phyloP scores from a whole-genome alignment of 2,888 invertebrate genomes.

The Cynaeus angustus region DNA sequence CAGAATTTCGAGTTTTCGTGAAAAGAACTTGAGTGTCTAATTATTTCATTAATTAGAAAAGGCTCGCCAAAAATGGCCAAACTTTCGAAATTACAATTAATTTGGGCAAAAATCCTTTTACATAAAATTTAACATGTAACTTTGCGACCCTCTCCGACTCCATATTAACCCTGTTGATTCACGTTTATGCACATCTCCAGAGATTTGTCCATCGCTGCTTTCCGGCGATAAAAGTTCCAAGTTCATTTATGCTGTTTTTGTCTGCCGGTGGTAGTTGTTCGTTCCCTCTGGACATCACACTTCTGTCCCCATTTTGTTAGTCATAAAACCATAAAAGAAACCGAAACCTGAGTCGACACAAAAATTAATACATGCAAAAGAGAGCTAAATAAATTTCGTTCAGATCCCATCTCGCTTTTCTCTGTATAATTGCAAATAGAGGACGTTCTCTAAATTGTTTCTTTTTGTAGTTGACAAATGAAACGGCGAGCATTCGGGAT shows the following conservation, averaged over 20 bases:
- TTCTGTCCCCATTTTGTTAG: conserved; percentile 16
- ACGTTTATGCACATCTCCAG: conserved; percentile 52
- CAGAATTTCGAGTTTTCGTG: not conserved
- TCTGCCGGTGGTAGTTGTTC: conserved; percentile 50
- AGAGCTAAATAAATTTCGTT: conserved; percentile 35
- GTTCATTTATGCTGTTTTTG: conserved; percentile 55
- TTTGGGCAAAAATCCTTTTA: too few relatives aligned
- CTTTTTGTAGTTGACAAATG: conserved; percentile 58
- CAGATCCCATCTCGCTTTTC: conserved; percentile 26
- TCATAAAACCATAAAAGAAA: conserved; percentile 16
- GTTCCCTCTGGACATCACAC: conserved; percentile 38
- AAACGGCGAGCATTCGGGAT: conserved; percentile 51
- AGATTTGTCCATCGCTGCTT: conserved; percentile 54
- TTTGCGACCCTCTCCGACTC: too few relatives aligned
- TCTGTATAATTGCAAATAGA: conserved; percentile 47
- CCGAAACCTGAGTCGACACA: not conserved
- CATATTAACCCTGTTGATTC: conserved; percentile 46
- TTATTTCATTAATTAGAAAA: too few relatives aligned
- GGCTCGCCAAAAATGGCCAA: too few relatives aligned
- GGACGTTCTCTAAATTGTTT: conserved; percentile 55
- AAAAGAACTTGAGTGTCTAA: too few relatives aligned
- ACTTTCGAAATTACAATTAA: too few relatives aligned
- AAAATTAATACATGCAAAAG: not conserved
- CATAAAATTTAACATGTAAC: too few relatives aligned
- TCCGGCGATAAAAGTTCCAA: conserved; percentile 54